phyloP scores from a whole-genome alignment of 2,888 invertebrate genomes.

The Coenonympha glycerion region DNA sequence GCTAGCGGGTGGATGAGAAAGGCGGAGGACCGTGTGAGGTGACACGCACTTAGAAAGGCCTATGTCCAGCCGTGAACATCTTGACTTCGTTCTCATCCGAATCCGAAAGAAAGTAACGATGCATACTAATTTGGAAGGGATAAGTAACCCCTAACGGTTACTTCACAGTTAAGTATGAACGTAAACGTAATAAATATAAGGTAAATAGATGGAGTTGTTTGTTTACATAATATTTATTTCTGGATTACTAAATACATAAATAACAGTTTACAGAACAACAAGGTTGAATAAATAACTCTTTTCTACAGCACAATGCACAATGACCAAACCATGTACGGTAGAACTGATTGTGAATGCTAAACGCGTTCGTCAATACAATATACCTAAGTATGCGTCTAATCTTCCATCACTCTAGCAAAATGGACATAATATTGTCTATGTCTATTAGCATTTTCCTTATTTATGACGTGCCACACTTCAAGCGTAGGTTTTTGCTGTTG shows the following conservation, averaged over 20 bases:
- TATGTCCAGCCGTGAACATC: too few species aligned
- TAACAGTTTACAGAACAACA: background rate
- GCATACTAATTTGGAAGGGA: background rate
- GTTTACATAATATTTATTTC: background rate
- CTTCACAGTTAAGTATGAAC: too few species aligned
- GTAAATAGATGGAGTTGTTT: background rate
- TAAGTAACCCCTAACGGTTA: too few species aligned
- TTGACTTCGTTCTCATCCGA: too few species aligned
- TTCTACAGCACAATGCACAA: slow-evolving; percentile 1
- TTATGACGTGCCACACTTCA: background rate
- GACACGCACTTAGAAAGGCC: too few species aligned
- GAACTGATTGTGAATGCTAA: background rate
- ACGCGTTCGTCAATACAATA: slow-evolving; percentile 4
- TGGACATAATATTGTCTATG: background rate
- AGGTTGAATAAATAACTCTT: background rate
- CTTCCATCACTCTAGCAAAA: background rate
- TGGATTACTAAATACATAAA: background rate
- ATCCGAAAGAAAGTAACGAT: too few species aligned
- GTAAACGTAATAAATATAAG: too few species aligned
- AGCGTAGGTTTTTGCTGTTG: background rate
- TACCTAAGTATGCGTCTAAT: background rate
- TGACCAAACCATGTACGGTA: background rate
- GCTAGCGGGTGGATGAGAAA: too few species aligned
- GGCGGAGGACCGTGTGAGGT: too few species aligned
- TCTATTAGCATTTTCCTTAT: slow-evolving; percentile 7